Percentiles rank a stretch among this genome's conserved stretches.
Evolutionary conservation across 2,113 vertebrate species (phyloP).

Genomic region (Rhinoptilus africanus): DNA sequence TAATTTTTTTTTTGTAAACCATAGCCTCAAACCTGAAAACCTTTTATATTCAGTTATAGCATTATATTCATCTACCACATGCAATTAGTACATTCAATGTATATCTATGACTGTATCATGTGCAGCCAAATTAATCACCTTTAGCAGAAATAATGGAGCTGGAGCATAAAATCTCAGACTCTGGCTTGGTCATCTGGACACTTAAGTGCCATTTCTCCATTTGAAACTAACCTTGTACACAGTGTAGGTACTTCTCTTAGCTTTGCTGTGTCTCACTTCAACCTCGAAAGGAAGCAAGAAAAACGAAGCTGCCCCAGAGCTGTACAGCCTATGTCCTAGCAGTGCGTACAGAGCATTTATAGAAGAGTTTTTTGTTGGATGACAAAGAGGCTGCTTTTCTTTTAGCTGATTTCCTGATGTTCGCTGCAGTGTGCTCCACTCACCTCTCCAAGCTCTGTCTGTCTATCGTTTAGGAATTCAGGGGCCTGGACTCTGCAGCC

Average conservation of each 20-base stretch:
- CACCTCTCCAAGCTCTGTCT: neutral
- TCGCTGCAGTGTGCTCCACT: neutral
- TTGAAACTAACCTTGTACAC: neutral
- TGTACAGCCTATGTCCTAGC: neutral
- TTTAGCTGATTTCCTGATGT: neutral
- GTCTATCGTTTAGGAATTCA: neutral
- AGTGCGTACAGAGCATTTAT: neutral
- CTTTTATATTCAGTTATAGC: neutral
- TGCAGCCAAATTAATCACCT: neutral
- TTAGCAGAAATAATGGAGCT: neutral
- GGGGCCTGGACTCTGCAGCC: neutral
- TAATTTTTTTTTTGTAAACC: neutral
- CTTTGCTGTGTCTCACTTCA: neutral
- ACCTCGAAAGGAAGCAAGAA: neutral
- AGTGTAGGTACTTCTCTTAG: neutral
- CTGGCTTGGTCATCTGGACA: neutral
- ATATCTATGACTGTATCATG: neutral
- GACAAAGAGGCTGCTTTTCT: neutral
- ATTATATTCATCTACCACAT: neutral
- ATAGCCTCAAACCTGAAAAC: neutral
- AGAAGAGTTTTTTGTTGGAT: neutral
- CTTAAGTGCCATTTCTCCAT: neutral
- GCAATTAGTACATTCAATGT: neutral
- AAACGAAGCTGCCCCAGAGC: neutral
- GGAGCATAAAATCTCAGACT: neutral